Conservation (phyloP, 92 coral and sea anemone genomes). For the Heteractis magnifica region DNA sequence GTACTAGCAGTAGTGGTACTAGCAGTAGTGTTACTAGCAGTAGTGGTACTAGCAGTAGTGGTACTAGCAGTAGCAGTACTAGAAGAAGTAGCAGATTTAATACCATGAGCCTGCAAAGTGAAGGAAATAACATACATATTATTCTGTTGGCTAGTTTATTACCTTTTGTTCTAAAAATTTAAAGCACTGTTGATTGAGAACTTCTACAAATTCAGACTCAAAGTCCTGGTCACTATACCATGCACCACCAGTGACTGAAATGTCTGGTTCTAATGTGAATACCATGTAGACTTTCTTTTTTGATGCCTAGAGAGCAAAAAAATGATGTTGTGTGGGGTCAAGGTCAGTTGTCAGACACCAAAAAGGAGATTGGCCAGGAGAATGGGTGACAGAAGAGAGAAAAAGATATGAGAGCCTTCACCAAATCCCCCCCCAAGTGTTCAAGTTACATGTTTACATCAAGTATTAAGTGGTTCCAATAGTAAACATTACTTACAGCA, state of each 20-base stretch:
- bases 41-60: no score
- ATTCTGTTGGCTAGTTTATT: neutral
- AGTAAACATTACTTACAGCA: conserved; percentile 65
- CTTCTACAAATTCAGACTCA: conserved; percentile 98
- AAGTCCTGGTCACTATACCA: conserved; percentile 99
- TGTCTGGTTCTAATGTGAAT: conserved; percentile 89
- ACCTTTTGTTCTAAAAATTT: conserved; percentile 93
- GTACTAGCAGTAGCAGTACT: no score
- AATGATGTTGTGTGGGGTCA: neutral
- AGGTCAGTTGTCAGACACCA: no score
- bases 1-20: no score
- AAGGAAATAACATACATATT: no score
- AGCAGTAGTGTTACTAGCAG: no score
- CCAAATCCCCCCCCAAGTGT: neutral
- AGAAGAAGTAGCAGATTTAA: no score
- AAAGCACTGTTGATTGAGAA: conserved; percentile 93
- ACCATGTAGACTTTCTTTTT: conserved; percentile 98
- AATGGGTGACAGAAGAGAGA: no score
- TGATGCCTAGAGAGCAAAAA: conserved; percentile 67
- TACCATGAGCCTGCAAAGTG: no score
- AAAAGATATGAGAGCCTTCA: no score
- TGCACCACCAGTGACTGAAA: conserved; percentile 95
- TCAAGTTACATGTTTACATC: neutral
- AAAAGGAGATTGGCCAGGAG: no score
- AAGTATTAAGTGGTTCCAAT: neutral